A percentile compares a stretch with the other conserved stretches of the same genome.
phyloP scores from a whole-genome alignment of 2,888 invertebrate genomes.

The Teinopalpus imperialis region DNA sequence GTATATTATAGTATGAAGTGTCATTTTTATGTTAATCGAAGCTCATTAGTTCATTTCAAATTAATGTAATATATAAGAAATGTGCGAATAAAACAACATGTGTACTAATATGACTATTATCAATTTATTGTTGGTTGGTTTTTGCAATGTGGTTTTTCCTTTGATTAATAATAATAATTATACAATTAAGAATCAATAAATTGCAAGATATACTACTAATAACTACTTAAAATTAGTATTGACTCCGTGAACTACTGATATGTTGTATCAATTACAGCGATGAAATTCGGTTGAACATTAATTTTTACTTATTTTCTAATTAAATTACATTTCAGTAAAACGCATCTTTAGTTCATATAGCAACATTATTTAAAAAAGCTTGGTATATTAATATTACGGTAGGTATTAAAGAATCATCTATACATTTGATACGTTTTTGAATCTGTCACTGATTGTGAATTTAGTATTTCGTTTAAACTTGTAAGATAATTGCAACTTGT shows the following conservation, averaged over 20 bases:
- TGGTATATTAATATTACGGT: too few relatives aligned
- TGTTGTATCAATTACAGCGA: conserved; percentile 39
- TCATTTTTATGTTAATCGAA: too few relatives aligned
- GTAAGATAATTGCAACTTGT: too few relatives aligned
- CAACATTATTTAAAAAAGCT: too few relatives aligned
- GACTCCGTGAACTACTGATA: conserved; percentile 54
- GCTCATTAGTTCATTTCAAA: too few relatives aligned
- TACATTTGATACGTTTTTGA: too few relatives aligned
- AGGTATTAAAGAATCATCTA: too few relatives aligned
- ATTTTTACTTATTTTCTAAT: conserved; percentile 29
- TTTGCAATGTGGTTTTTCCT: conserved; percentile 69
- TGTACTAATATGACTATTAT: conserved; percentile 77
- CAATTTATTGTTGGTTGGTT: conserved; percentile 78
- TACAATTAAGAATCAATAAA: conserved; percentile 69
- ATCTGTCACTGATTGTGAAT: too few relatives aligned
- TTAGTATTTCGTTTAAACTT: too few relatives aligned
- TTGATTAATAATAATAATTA: conserved; percentile 61
- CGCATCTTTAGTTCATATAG: conserved; percentile 15
- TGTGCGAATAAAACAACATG: conserved; percentile 56
- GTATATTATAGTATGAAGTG: too few relatives aligned
- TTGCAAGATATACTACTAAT: conserved; percentile 73
- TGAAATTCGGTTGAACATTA: conserved; percentile 27
- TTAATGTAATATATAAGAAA: too few relatives aligned
- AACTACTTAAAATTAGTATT: conserved; percentile 70
- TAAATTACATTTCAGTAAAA: conserved; percentile 35